Evolutionary conservation across 2,113 vertebrate species (phyloP), one percentile per base, ranked within the genome.

Genomic region (Probosciger aterrimus): DNA sequence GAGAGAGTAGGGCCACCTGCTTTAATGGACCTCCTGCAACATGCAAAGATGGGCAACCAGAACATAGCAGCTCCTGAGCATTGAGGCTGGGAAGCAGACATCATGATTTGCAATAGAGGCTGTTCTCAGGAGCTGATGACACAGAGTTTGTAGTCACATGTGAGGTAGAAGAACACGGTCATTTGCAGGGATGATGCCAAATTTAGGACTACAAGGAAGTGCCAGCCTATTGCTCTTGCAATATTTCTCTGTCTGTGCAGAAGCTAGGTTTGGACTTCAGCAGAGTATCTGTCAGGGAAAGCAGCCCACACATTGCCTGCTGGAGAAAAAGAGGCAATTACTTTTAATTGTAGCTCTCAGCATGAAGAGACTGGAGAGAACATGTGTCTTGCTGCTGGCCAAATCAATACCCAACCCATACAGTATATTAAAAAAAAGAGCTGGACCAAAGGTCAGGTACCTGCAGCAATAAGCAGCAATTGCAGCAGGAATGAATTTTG

Each of bases 311-410:
- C 62, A 67, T 55, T 67, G 24, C 71, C 83, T 90, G 88, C 47
- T 31, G 41, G 67, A 93, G 80, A 82, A 93, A 83, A 88, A 85
- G 63, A 94, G 18, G 52, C 47, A 95, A 71, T 96, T 95, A 75
- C 86, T 86, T 96, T 92, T 86, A 95, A 79, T 52, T 90, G 68
- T 69, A 88, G 44, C 23, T 82, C 74, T 95, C 86, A 63, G 33
- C 33, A 46, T 43, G 53, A 96, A 67, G n/a, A 86, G 25, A 55
- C 64, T 91, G 37, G 47, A 78, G 65, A 83, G 44, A 71, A 86
- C 20, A 9, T 12, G 82, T 47, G n/a, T 85, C 65, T 87, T 22
- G 2, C 33, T 91, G 14, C 59, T 76, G 39, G 63, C 30, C 47
- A 82, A 92, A 94, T 93, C 95, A 91, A 44, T 65, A 84, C 20